A percentile compares a stretch with the other conserved stretches of the same genome.
phyloP scores from a whole-genome alignment of 2,888 invertebrate genomes.

The Hydriomena furcata region DNA sequence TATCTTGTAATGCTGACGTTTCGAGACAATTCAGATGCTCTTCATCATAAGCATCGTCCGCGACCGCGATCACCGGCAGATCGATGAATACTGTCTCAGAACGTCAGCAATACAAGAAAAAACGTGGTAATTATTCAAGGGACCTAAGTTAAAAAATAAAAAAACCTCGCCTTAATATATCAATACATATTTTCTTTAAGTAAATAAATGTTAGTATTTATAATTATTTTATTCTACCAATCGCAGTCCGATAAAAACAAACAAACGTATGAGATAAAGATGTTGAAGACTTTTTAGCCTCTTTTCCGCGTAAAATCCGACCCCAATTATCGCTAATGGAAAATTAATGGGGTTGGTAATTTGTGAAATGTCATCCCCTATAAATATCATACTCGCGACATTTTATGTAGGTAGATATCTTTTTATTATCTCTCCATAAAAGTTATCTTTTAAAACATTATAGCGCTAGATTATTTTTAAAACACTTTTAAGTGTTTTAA shows the following conservation, averaged over 20 bases:
- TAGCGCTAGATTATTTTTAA: slow-evolving; percentile 1
- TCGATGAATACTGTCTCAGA: too few species aligned
- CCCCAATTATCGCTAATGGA: slow-evolving; percentile 74
- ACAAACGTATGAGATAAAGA: slow-evolving; percentile 30
- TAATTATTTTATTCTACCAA: neutral
- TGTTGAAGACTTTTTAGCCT: slow-evolving; percentile 25
- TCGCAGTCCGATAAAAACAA: slow-evolving; percentile 18
- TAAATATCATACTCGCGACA: slow-evolving; percentile 68
- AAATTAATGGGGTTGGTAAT: slow-evolving; percentile 79
- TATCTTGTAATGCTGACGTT: too few species aligned
- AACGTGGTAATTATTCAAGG: too few species aligned
- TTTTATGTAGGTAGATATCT: slow-evolving; percentile 52
- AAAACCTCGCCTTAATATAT: too few species aligned
- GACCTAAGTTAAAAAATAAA: too few species aligned
- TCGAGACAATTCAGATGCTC: too few species aligned
- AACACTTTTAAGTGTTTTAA: neutral
- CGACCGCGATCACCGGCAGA: too few species aligned
- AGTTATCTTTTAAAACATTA: slow-evolving; percentile 30
- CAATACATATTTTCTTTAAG: too few species aligned
- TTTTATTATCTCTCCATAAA: slow-evolving; percentile 47
- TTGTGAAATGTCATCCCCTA: slow-evolving; percentile 75
- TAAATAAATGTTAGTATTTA: too few species aligned
- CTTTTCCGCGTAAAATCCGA: slow-evolving; percentile 38
- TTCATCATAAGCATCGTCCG: too few species aligned
- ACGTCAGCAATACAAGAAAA: too few species aligned